Base-by-base conservation (phyloP, 2,113 vertebrate genomes). In the Gobio gobio region DNA sequence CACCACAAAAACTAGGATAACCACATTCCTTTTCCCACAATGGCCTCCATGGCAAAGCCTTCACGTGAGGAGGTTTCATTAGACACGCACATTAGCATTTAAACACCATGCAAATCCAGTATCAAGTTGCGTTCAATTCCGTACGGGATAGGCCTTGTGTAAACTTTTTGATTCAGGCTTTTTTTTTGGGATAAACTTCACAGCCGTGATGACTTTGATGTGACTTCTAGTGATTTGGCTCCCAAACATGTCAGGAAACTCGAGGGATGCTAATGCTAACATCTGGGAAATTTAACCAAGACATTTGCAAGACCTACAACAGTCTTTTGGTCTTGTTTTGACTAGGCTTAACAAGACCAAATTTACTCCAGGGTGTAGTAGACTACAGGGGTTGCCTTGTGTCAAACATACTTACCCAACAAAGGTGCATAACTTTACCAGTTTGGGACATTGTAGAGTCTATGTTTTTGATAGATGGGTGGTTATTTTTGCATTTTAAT, bases 1-100 rank as follows among this genome's bases (percentile, higher is more conserved):
- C 78, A 49, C 70, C 73, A 82, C 78, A 76, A 78, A 74, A 78
- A 20, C 61, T 87, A 68, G 78, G 75, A 74, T 84, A 83, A 76
- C 87, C 85, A 63, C 92, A 95, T 95, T 94, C 93, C 92, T 88
- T 61, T 76, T 68, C 78, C 5, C 22, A 83, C 33, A 85, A 82
- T 77, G 51, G 85, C 92, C 43, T 8, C 91, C 88, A 90, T 90
- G 87, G 93, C 33, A 9, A 82, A 93, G 49, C 56, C 81, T 86
- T 92, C 86, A 91, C 75, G 75, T 93, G 90, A 89, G 78, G 22
- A 24, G 54, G 58, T 66, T 83, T 75, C 24, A 33, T 80, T 83
- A 61, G 61, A 75, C 64, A 84, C 78, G 76, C 16, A 75, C 47
- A 78, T 22, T 61, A 36, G 36, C 43, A 45, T 54, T 43, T 49